These are phyloP conservation scores for Hemiprocne comata DNA, from an alignment of 2,113 vertebrate species.

Conservation along the genomic window DNA sequence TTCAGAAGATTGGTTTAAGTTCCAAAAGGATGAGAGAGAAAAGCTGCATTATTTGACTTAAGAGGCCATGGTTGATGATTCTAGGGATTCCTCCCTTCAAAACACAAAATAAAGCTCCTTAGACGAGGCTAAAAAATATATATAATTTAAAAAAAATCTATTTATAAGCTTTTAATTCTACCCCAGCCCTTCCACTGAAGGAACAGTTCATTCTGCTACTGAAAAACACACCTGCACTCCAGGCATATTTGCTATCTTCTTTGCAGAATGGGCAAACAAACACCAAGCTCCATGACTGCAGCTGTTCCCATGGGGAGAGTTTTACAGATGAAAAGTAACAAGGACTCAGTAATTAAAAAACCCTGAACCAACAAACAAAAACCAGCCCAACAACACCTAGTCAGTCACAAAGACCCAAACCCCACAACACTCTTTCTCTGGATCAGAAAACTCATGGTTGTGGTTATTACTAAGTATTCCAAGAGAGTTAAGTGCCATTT, in stretches of 20 bases:
- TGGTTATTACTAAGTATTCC: not conserved
- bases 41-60: slow-evolving; percentile 10
- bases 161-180: not conserved
- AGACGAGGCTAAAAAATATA: not conserved
- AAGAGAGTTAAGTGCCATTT: not conserved
- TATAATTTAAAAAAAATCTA: not conserved
- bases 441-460: not conserved
- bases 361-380: not conserved
- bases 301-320: not conserved
- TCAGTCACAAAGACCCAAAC: not conserved
- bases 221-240: not conserved
- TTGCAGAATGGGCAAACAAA: not conserved
- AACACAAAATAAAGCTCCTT: not conserved
- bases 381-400: not conserved
- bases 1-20: not conserved
- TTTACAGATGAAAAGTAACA: not conserved
- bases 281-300: not conserved
- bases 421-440: not conserved
- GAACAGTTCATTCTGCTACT: not conserved
- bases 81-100: not conserved
- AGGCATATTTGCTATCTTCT: not conserved
- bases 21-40: not conserved
- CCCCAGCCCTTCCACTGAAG: not conserved
- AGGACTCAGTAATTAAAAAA: not conserved
- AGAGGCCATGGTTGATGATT: not conserved